These are phyloP conservation scores for Hylyphantes graminicola DNA, from an alignment of 1,140 invertebrate species.

Conservation along the genomic window DNA sequence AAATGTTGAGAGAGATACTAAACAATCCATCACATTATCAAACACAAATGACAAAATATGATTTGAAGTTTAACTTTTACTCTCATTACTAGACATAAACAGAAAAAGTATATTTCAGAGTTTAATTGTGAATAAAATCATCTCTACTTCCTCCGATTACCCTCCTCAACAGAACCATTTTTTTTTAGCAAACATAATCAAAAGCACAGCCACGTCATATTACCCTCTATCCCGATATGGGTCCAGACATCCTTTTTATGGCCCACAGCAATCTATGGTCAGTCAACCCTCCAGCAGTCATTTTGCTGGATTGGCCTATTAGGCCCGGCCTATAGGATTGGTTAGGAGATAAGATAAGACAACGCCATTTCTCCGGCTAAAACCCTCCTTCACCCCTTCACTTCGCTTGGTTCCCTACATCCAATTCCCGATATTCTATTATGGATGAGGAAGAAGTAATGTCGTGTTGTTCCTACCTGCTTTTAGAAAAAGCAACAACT, in stretches of 20 bases:
- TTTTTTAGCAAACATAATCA: neutral
- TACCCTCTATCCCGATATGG: slow-evolving; percentile 6
- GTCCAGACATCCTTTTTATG: slow-evolving; percentile 24
- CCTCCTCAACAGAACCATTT: too few relatives aligned
- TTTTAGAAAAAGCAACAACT: too few relatives aligned
- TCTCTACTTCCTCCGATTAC: too few relatives aligned
- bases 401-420: neutral
- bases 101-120: too few relatives aligned
- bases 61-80: too few relatives aligned
- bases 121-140: too few relatives aligned
- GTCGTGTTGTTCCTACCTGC: too few relatives aligned
- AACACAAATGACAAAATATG: too few relatives aligned
- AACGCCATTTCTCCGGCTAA: slow-evolving; percentile 33
- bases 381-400: neutral
- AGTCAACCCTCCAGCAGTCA: slow-evolving; percentile 37
- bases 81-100: too few relatives aligned
- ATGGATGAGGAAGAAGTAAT: neutral
- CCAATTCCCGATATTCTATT: slow-evolving; percentile 34
- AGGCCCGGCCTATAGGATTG: slow-evolving; percentile 50
- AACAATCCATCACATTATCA: too few relatives aligned
- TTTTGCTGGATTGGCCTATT: slow-evolving; percentile 50
- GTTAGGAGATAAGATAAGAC: slow-evolving; percentile 56
- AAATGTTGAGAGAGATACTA: too few relatives aligned
- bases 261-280: slow-evolving; percentile 33
- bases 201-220: slow-evolving; percentile 12